These are phyloP conservation scores for Mesoligia furuncula DNA, from an alignment of 2,888 invertebrate species.

Conservation along the genomic window DNA sequence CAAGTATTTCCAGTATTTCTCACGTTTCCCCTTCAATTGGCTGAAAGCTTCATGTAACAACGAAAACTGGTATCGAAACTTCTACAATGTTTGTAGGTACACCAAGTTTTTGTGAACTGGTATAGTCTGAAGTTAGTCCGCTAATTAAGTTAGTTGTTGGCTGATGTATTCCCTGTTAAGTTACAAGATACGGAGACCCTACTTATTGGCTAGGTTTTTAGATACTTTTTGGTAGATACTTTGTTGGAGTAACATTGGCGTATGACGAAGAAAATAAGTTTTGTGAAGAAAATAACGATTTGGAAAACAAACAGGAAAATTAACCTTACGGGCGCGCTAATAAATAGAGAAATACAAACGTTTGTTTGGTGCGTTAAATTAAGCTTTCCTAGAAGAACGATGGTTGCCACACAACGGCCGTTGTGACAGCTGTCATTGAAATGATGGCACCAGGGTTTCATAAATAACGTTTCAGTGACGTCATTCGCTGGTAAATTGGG, in stretches of 20 bases:
- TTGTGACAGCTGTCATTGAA: no score
- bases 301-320: neutral
- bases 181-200: slow-evolving; percentile 8
- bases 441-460: neutral
- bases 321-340: neutral
- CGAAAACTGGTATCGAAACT: slow-evolving; percentile 25
- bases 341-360: neutral
- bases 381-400: no score
- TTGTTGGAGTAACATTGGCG: neutral
- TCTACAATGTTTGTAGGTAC: slow-evolving; percentile 2
- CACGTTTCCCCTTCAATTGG: neutral
- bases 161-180: slow-evolving; percentile 14
- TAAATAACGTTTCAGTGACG: neutral
- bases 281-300: neutral
- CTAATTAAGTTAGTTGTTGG: slow-evolving; percentile 27
- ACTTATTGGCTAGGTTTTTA: slow-evolving; percentile 13
- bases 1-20: neutral
- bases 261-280: neutral
- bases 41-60: slow-evolving; percentile 20
- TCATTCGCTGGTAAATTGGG: neutral
- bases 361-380: no score
- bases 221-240: neutral
- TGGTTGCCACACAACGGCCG: no score
- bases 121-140: slow-evolving; percentile 2
- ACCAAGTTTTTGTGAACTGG: slow-evolving; percentile 30